A percentile compares a stretch with the other conserved stretches of the same genome.
These are phyloP conservation scores for Caenorhabditis sp. DNA, from an alignment of 2,888 invertebrate genomes.

Conservation along the genomic window DNA sequence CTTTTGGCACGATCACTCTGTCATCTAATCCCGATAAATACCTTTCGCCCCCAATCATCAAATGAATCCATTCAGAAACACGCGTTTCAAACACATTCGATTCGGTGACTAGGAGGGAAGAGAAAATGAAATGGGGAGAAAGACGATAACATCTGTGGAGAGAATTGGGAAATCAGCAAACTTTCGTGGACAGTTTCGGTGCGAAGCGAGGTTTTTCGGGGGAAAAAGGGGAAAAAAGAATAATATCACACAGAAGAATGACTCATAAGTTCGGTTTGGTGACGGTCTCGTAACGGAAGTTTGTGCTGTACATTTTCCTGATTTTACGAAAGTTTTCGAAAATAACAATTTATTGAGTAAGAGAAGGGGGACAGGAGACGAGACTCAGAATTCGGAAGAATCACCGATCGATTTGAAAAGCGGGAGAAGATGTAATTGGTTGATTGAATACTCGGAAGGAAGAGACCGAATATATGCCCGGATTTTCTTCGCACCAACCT, in stretches of 20 bases:
- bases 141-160: neutral
- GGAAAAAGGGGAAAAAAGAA: neutral
- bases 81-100: neutral
- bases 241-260: neutral
- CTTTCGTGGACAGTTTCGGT: neutral
- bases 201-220: too few relatives aligned
- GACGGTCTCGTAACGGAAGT: neutral
- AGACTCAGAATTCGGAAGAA: neutral
- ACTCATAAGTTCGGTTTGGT: neutral
- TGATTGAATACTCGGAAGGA: conserved; percentile 26
- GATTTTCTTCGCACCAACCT: conserved; percentile 14
- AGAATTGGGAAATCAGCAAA: neutral
- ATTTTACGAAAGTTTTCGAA: neutral
- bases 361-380: neutral
- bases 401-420: neutral
- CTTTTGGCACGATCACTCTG: conserved; percentile 25
- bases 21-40: conserved; percentile 36
- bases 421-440: neutral
- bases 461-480: too few relatives aligned
- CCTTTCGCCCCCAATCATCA: conserved; percentile 11
- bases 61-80: conserved; percentile 3
- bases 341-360: neutral
- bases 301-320: neutral
- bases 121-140: too few relatives aligned
- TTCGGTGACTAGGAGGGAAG: neutral